Evolutionary conservation across 2,888 invertebrate genomes (phyloP), one percentile per base, ranked within the genome.

Genomic region (Alsophila aescularia): DNA sequence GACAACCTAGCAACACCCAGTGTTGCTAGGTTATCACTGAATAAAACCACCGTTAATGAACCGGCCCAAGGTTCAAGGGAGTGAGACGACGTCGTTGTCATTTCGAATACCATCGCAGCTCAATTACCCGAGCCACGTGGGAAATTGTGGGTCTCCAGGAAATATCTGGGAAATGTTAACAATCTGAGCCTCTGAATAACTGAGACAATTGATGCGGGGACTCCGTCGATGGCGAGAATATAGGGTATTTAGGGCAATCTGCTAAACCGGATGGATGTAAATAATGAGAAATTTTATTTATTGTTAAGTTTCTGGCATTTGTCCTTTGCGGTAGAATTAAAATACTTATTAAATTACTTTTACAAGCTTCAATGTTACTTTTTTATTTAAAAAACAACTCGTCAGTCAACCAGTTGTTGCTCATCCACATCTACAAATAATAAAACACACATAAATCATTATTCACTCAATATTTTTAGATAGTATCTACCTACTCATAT

Each of bases 161-260:
- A 48, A 21, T 35, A 48, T 48, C 47, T 48, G 53, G 21, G 44
- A 49, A 54, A 49, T 54, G 54, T 54, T 54, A 49, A 54, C 54
- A 49, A 49, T 54, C n/a, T 35, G 9, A 43, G 43, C 32, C 18
- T 18, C 18, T 32, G 48, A 54, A 49, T 54, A 40, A 27, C 34
- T 27, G 44, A 43, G 49, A 48, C 54, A 49, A 54, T 54, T 42
- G 47, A 47, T 29, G 31, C 32, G 15, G 49, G 40, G 53, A n/a
- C 36, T 48, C 47, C 36, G 32, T 47, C 47, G 36, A 32, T 45
- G 34, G 34, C 12, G 43, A 24, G 44, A 44, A 52, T 52, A 24
- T 13, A 24, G 16, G 21, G 12, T 13, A 52, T 37, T 43, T 32
- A 13, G 40, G 34, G 14, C 44, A 44, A 44, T 31, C 21, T 39